Conservation (phyloP, 1,140 invertebrate genomes). For the Cotesia glomerata region DNA sequence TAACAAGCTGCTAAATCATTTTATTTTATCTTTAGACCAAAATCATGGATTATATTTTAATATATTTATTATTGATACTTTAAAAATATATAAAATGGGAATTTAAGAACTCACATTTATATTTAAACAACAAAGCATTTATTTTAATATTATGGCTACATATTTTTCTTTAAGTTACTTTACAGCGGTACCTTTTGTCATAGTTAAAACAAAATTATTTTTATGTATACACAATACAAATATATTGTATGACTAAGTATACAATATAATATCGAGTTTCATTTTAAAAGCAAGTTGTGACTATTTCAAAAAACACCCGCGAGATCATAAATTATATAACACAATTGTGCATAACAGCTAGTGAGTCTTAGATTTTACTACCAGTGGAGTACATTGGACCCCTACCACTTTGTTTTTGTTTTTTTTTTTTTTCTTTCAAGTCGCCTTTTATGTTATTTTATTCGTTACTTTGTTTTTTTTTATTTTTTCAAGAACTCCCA, state of each 20-base stretch:
- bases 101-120: too few relatives aligned
- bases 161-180: too few relatives aligned
- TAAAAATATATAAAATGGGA: too few relatives aligned
- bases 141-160: too few relatives aligned
- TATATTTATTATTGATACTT: too few relatives aligned
- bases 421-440: not conserved
- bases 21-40: too few relatives aligned
- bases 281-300: not conserved
- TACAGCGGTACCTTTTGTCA: not conserved
- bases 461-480: not conserved
- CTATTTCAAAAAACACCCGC: not conserved
- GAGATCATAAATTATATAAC: constrained; percentile 31
- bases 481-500: not conserved
- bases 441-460: too few relatives aligned
- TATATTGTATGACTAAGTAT: constrained; percentile 4
- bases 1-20: too few relatives aligned
- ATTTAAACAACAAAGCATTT: too few relatives aligned
- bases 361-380: constrained; percentile 25
- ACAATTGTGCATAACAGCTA: constrained; percentile 1
- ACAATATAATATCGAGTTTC: not conserved
- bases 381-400: not conserved
- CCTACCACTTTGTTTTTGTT: not conserved
- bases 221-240: not conserved
- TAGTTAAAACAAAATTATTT: not conserved
- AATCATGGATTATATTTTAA: too few relatives aligned